These are phyloP conservation scores for Osmerus mordax DNA, from an alignment of 2,113 vertebrate species.

Conservation along the genomic window DNA sequence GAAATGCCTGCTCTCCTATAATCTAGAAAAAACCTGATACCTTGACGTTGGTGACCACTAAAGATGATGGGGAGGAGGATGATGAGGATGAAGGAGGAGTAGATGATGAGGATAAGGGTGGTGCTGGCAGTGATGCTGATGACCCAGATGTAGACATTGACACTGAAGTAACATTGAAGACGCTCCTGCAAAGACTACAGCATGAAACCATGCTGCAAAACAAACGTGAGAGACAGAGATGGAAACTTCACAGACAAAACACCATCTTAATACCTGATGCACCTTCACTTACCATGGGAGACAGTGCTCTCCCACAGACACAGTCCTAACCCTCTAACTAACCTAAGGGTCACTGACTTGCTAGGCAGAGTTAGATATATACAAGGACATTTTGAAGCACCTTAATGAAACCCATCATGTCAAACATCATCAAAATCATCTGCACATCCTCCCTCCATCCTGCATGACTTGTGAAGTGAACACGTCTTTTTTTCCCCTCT, in stretches of 20 bases:
- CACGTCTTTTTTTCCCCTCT: constrained; percentile 24
- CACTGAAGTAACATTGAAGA: no score
- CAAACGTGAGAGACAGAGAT: no score
- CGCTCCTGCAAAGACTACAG: no score
- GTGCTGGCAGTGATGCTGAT: background rate
- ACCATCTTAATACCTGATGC: no score
- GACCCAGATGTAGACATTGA: background rate
- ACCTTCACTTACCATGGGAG: no score
- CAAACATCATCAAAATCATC: constrained; percentile 23
- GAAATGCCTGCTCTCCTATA: background rate
- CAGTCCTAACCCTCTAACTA: no score
- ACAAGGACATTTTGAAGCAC: constrained; percentile 3
- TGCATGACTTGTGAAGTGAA: constrained; percentile 24
- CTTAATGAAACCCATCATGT: background rate
- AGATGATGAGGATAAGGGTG: no score
- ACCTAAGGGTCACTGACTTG: no score
- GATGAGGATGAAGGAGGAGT: background rate
- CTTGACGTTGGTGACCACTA: background rate
- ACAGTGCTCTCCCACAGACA: no score
- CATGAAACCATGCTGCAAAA: background rate
- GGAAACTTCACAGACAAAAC: no score
- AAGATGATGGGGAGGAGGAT: background rate
- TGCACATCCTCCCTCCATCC: constrained; percentile 36
- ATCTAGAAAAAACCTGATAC: no score
- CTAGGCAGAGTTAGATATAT: no score